Conservation (phyloP, 92 coral and sea anemone species). For the Paramuricea clavata region DNA sequence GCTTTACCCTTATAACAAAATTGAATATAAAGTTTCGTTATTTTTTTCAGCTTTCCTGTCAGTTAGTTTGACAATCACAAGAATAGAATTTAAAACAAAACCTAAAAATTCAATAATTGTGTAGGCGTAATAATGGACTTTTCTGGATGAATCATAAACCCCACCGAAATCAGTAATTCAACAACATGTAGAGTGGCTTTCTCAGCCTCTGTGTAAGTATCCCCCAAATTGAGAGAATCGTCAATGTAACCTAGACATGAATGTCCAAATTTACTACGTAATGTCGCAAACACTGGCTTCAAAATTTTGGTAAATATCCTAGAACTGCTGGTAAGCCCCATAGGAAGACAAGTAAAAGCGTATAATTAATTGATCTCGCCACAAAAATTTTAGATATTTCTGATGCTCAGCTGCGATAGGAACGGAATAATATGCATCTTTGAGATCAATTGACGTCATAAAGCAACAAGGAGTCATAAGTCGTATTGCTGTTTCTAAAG, state of each 20-base stretch:
- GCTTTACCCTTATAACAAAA: not conserved
- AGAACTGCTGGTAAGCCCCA: slow-evolving; percentile 72
- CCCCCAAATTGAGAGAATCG: slow-evolving; percentile 64
- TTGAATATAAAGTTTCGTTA: not conserved
- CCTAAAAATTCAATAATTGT: slow-evolving; percentile 52
- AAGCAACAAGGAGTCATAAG: slow-evolving; percentile 7
- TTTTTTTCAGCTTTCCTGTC: not conserved
- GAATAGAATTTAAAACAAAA: slow-evolving; percentile 28
- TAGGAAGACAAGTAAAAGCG: slow-evolving; percentile 53
- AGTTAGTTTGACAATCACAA: slow-evolving; percentile 37
- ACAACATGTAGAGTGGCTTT: slow-evolving; percentile 34
- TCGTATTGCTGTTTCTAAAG: slow-evolving; percentile 4
- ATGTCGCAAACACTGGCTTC: slow-evolving; percentile 70
- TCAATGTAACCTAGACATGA: slow-evolving; percentile 69
- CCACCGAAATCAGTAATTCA: slow-evolving; percentile 25
- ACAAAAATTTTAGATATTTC: slow-evolving; percentile 42
- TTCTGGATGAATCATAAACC: slow-evolving; percentile 47
- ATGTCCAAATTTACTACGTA: slow-evolving; percentile 60
- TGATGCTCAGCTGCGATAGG: slow-evolving; percentile 6
- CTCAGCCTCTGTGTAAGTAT: slow-evolving; percentile 7
- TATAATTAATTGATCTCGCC: slow-evolving; percentile 39
- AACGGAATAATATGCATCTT: slow-evolving; percentile 17
- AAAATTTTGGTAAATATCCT: slow-evolving; percentile 65
- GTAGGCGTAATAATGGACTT: slow-evolving; percentile 56
- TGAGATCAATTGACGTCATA: slow-evolving; percentile 34